Base-by-base conservation (phyloP, 1,140 invertebrate species). In the Ceratitis capitata region DNA sequence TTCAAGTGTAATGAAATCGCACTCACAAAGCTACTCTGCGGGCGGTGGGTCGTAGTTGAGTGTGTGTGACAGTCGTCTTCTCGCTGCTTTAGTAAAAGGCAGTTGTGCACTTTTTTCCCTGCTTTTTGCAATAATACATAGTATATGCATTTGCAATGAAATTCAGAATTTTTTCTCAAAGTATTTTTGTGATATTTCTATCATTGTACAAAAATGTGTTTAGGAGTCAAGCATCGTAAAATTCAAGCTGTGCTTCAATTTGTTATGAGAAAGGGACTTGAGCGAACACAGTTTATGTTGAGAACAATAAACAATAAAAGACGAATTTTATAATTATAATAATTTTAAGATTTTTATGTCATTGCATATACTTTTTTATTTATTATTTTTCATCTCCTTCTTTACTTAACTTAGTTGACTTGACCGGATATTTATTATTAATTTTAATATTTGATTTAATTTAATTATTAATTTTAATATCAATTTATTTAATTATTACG, bases 1-100 rank as follows among this genome's bases (percentile, higher is more conserved):
- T n/a, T 84, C 83, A 58, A 84, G 83, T 58, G 83, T 84, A 23
- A 84, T 84, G 51, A 39, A 53, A 84, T 84, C 23, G 83, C 83
- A 84, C 82, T 83, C 45, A 84, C 19, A 51, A 19, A 26, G 26
- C 26, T 61, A 61, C 83, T 56, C 83, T n/a, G 61, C 53, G n/a
- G 83, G 83, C 53, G 83, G 53, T 84, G 51, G 35, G 35, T 39
- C 69, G 39, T 45, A 78, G n/a, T 78, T 39, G 39, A 78, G 39
- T 26, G 7, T n/a, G n/a, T 19, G 23, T 19, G 69, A 7, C 19
- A 0, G 69, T n/a, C n/a, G 56, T 12, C 10, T 23, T n/a, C 51
- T 23, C n/a, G n/a, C 1, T 5, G 23, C 10, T 23, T 26, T 16
- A 0, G 9, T 78, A 47, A 10, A 9, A 45, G 39, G n/a, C 12